These are phyloP conservation scores for Crematogaster levior DNA, from an alignment of 2,888 invertebrate genomes.

Conservation along the genomic window DNA sequence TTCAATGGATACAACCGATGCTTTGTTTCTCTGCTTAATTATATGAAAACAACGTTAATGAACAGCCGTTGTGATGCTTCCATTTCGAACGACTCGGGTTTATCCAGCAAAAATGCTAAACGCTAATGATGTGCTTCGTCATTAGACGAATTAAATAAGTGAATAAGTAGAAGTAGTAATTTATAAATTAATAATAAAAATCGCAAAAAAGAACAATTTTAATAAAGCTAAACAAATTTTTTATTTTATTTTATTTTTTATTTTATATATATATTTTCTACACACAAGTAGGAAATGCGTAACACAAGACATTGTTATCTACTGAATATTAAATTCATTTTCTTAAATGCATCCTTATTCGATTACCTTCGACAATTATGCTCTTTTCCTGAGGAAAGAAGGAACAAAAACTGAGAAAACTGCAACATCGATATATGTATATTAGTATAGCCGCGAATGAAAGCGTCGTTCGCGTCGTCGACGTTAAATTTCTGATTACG, in stretches of 20 bases:
- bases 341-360: background rate
- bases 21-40: conserved; percentile 74
- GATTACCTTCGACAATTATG: background rate
- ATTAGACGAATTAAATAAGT: conserved; percentile 16
- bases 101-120: conserved; percentile 3
- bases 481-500: conserved; percentile 52
- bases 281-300: background rate
- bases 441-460: background rate
- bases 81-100: conserved; percentile 17
- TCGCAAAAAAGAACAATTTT: background rate
- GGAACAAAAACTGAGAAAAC: background rate
- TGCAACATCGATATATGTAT: background rate
- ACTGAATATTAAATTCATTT: background rate
- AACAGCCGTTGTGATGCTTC: conserved; percentile 59
- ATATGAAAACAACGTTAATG: conserved; percentile 77
- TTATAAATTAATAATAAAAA: background rate
- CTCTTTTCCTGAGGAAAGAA: background rate
- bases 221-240: background rate
- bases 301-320: background rate
- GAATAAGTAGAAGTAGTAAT: background rate
- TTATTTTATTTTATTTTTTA: too few species aligned
- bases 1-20: conserved; percentile 67
- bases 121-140: background rate
- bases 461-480: background rate
- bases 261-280: background rate